Evolutionary conservation across 1,140 invertebrate genomes (phyloP), one percentile per base, ranked within the genome.

Genomic region (Himalopsyche phryganea): DNA sequence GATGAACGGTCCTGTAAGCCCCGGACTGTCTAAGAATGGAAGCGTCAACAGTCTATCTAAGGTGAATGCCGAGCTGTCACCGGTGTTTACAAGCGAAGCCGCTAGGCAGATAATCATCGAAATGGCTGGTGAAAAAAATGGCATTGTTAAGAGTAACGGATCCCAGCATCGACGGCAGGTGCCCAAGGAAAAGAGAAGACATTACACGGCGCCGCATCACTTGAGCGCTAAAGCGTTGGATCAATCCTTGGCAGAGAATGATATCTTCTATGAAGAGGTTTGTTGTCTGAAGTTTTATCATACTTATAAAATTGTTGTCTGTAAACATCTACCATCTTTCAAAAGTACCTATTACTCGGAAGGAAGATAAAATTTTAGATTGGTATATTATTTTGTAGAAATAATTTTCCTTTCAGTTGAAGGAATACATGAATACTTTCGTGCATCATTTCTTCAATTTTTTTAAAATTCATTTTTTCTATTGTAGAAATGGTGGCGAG

Each of bases 81-180:
- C 88, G 0, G 84, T 91, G 41, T 92, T 91, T 72, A 89, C 91
- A 66, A 91, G 89, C 69, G 89, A 90, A 70, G 88, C 90, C 2
- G 90, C 90, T 0, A 82, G 85, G 52, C 86, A 90, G 70, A 92
- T 92, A 35, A 88, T 91, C 44, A 88, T 89, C 53, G 90, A 92
- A 74, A 88, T 92, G 80, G 84, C 85, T 2, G 80, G 75, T 6
- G 80, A 80, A 7, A 75, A 75, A 59, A 72, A 74, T 33, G 69
- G 71, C 0, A 72, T 73, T 55, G 47, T 61, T 18, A 65, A 61
- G 40, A 60, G 53, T 17, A 75, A 72, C 20, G 72, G 76, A 0
- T 77, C 77, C 0, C 51, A 82, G 62, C 81, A 82, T 60, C 72
- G 82, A 46, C 73, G 89, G 38, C 79, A 84, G 18, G 82, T 91